Base-by-base conservation (phyloP, 1,140 invertebrate genomes). In the Camponotus floridanus region DNA sequence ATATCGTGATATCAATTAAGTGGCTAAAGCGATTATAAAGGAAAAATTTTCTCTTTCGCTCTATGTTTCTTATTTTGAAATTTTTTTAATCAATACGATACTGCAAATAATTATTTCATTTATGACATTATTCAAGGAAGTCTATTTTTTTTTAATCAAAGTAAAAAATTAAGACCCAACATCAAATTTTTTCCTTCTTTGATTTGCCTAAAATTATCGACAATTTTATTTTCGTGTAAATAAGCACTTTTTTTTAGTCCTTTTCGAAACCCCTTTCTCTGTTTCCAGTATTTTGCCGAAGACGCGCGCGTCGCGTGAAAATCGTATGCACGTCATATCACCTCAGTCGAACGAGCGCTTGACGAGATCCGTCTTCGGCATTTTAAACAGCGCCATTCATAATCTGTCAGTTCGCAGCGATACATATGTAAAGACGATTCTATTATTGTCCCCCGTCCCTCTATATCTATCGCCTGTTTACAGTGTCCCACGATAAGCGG, bases 361-460 rank as follows among this genome's bases (percentile, higher is more conserved):
- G 39, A 31, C 45, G 42, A 51, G 59, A 83, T 62, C 33, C 48
- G 79, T 71, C 85, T 83, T 64, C 26, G 70, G 55, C 80, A 85
- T 87, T 87, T 87, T 78, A 87, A 87, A 45, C 59, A 79, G 73
- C 18, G 81, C 21, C 67, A 87, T 87, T 86, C 86, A 86, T 86
- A 87, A 86, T 80, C 48, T 71, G 86, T 87, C 86, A 80, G 57
- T 64, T 21, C 33, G 6, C 13, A 45, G 9, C 81, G 67, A 86
- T 86, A 86, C 74, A 80, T 86, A 87, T 87, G 86, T 80, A 87
- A 86, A 87, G 76, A 59, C 39, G 61, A 74, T 80, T 73, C 84
- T 86, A 73, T 86, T 86, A 86, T 86, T 80, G 68, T 21, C n/a
- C 6, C 26, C 18, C 13, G 9, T 8, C 8, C 48, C 11, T 71